Conservation (phyloP, 64 coral and sea anemone species). For the Acropora tenuis region DNA sequence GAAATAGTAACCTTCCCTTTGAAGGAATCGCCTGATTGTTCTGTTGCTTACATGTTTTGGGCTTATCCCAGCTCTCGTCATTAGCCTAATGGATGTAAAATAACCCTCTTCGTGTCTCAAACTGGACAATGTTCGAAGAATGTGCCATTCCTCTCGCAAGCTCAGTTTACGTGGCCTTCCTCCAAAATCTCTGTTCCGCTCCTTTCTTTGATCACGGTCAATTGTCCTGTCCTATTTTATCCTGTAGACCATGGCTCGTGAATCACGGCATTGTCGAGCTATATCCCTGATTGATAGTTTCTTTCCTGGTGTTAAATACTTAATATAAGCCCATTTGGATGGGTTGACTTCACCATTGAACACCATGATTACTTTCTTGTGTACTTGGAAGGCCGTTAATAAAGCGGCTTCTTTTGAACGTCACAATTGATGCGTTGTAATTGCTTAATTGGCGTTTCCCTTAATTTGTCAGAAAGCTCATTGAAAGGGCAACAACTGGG, state of each 20-base stretch:
- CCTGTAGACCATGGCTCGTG: constrained; percentile 14
- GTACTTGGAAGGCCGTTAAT: not conserved
- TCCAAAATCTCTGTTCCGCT: constrained; percentile 23
- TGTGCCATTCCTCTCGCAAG: constrained; percentile 17
- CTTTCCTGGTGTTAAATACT: constrained; percentile 32
- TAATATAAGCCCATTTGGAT: constrained; percentile 34
- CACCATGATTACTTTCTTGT: not conserved
- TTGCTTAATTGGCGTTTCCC: constrained; percentile 2
- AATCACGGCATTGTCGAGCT: constrained; percentile 30
- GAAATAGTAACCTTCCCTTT: not conserved
- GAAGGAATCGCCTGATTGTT: constrained; percentile 30
- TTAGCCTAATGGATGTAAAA: not conserved
- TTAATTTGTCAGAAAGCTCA: constrained; percentile 15
- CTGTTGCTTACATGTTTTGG: constrained; percentile 23
- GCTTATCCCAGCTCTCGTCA: constrained; percentile 24
- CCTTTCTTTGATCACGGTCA: constrained; percentile 16
- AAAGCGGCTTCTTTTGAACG: not conserved
- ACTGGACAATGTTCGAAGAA: constrained; percentile 24
- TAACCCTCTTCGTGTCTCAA: constrained; percentile 25
- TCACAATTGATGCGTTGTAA: not conserved
- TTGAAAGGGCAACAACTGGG: constrained; percentile 10
- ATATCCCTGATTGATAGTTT: constrained; percentile 29
- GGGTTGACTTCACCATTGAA: constrained; percentile 31
- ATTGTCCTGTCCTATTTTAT: constrained; percentile 20
- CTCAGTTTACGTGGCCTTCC: constrained; percentile 37